Percentiles rank a stretch among this genome's conserved stretches.
Evolutionary conservation across 2,113 vertebrate species (phyloP).

Genomic region (Speoplatyrhinus poulsoni): DNA sequence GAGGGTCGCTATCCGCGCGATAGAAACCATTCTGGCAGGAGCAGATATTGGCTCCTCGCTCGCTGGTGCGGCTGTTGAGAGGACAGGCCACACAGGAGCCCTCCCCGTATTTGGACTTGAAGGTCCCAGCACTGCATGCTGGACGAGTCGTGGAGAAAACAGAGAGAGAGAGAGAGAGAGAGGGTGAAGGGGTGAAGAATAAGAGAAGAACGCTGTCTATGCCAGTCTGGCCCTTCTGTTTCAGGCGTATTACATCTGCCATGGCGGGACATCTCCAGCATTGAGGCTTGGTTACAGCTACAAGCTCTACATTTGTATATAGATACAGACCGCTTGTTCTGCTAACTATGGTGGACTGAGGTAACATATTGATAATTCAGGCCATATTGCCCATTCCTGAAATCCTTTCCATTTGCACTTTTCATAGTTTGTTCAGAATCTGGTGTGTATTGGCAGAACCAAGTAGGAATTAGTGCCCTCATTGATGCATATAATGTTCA

Average conservation of each 20-base stretch:
- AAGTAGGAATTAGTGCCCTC: constrained; percentile 16
- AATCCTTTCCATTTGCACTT: too few species aligned
- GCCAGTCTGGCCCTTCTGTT: too few species aligned
- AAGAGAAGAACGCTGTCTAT: constrained; percentile 14
- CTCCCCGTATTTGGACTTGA: constrained; percentile 95
- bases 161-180: background rate
- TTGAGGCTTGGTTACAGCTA: too few species aligned
- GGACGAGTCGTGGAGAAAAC: constrained; percentile 20
- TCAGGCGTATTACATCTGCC: too few species aligned
- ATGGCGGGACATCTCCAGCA: too few species aligned
- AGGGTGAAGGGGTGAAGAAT: constrained; percentile 11
- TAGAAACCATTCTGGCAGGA: constrained; percentile 89
- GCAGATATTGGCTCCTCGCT: constrained; percentile 86
- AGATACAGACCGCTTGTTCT: too few species aligned
- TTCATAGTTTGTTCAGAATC: background rate
- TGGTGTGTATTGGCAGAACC: too few species aligned
- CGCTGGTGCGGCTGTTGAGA: constrained; percentile 86
- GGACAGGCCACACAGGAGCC: constrained; percentile 89
- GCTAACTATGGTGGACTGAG: too few species aligned
- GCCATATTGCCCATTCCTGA: too few species aligned
- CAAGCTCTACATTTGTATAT: too few species aligned
- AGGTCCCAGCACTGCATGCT: constrained; percentile 90
- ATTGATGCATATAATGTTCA: constrained; percentile 11
- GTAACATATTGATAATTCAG: too few species aligned
- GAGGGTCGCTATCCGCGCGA: constrained; percentile 87